A percentile compares a stretch with the other conserved stretches of the same genome.
These are phyloP conservation scores for Eudiplozoon nipponicum DNA, from an alignment of 2,888 invertebrate species.

Conservation along the genomic window DNA sequence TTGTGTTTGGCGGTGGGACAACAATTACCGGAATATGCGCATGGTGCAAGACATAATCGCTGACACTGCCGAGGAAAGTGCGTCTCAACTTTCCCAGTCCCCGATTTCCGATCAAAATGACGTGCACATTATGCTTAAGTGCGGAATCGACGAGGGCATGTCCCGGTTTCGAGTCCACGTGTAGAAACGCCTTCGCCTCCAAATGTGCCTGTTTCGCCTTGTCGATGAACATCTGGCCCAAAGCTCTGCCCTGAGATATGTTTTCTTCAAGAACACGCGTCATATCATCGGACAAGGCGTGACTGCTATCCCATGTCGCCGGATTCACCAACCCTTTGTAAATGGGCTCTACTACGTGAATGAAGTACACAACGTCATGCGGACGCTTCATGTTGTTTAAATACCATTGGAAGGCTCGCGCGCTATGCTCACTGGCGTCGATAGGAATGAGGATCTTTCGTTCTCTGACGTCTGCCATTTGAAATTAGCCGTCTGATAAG, in stretches of 20 bases:
- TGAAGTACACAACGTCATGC: slow-evolving; percentile 20
- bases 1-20: slow-evolving; percentile 20
- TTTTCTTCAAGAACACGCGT: slow-evolving; percentile 13
- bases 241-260: slow-evolving; percentile 11
- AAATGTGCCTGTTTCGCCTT: slow-evolving; percentile 11
- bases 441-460: slow-evolving; percentile 18
- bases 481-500: too few relatives aligned
- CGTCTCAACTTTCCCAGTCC: slow-evolving; percentile 19
- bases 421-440: slow-evolving; percentile 18
- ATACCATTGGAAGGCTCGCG: slow-evolving; percentile 19
- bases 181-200: slow-evolving; percentile 14
- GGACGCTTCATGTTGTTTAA: slow-evolving; percentile 21
- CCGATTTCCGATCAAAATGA: slow-evolving; percentile 19
- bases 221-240: slow-evolving; percentile 15
- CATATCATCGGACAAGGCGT: slow-evolving; percentile 17
- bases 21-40: slow-evolving; percentile 19
- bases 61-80: slow-evolving; percentile 19
- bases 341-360: slow-evolving; percentile 20
- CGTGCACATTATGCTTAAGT: slow-evolving; percentile 18
- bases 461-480: neutral
- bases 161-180: slow-evolving; percentile 19
- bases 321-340: slow-evolving; percentile 26
- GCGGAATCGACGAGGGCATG: slow-evolving; percentile 19
- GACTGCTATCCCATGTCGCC: slow-evolving; percentile 19
- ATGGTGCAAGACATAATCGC: slow-evolving; percentile 19